These are phyloP conservation scores for Harlomillsia oculata DNA, from an alignment of 1,140 invertebrate genomes.

Conservation along the genomic window DNA sequence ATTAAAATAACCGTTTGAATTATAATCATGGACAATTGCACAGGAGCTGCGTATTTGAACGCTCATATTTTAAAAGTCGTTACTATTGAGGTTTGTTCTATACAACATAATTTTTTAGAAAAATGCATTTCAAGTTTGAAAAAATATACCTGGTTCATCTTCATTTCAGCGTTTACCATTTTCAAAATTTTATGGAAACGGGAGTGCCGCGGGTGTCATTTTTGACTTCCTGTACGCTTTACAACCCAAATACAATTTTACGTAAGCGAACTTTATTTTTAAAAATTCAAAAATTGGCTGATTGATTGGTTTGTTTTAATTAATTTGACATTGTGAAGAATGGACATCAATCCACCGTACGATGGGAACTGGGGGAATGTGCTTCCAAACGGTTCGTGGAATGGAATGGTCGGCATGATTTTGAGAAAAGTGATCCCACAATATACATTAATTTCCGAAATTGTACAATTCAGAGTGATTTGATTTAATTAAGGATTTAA, in stretches of 20 bases:
- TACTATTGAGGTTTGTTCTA: too few relatives aligned
- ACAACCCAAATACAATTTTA: slow-evolving; percentile 38
- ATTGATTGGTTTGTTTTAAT: not conserved
- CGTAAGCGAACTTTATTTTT: slow-evolving; percentile 28
- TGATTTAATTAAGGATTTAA: not conserved
- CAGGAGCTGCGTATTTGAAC: too few relatives aligned
- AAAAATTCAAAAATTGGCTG: not conserved
- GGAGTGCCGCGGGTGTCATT: slow-evolving; percentile 5
- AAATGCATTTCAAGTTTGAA: too few relatives aligned
- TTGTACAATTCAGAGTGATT: not conserved
- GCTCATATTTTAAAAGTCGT: too few relatives aligned
- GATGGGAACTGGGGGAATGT: slow-evolving; percentile 40
- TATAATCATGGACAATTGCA: too few relatives aligned
- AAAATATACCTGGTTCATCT: too few relatives aligned
- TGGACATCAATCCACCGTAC: slow-evolving; percentile 35
- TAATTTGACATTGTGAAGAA: slow-evolving; percentile 32
- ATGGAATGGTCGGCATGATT: slow-evolving; percentile 41
- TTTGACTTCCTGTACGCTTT: slow-evolving; percentile 27
- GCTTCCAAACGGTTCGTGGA: slow-evolving; percentile 39
- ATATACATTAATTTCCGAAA: not conserved
- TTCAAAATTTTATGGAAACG: not conserved
- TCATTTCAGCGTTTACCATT: slow-evolving; percentile 18
- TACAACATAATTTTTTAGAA: too few relatives aligned
- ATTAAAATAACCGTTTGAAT: too few relatives aligned
- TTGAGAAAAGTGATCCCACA: slow-evolving; percentile 36